Conservation (phyloP, 2,797 vertebrate genomes). For the Epinephelus coioides region DNA sequence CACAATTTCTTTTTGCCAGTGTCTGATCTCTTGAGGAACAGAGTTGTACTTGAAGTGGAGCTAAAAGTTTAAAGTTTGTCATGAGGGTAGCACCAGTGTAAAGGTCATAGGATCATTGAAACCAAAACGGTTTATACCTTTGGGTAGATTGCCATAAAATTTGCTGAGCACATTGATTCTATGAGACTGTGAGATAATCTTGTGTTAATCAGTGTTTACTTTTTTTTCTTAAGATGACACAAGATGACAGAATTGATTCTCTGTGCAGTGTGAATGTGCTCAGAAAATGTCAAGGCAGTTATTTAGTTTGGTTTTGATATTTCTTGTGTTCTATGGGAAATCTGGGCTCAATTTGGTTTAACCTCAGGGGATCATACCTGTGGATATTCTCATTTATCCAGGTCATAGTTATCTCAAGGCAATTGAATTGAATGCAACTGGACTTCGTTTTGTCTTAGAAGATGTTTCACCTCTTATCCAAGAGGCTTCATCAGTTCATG, state of each 20-base stretch:
- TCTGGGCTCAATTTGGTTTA: neutral
- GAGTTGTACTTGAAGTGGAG: neutral
- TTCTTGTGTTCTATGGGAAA: neutral
- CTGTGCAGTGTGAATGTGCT: neutral
- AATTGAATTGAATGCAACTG: too few relatives aligned
- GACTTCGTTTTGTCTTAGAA: too few relatives aligned
- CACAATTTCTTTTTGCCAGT: too few relatives aligned
- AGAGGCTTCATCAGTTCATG: too few relatives aligned
- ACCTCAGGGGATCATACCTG: neutral
- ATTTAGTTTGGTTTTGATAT: neutral
- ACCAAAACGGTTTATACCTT: neutral
- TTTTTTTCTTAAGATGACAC: neutral
- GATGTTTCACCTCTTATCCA: too few relatives aligned
- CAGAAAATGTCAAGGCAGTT: neutral
- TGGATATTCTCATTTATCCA: too few relatives aligned
- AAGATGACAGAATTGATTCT: neutral
- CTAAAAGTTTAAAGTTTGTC: neutral
- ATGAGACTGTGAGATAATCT: neutral
- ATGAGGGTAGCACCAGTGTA: neutral
- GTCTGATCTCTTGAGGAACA: neutral
- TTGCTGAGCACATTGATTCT: neutral
- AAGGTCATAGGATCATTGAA: neutral
- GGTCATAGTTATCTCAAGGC: too few relatives aligned
- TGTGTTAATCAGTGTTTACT: neutral
- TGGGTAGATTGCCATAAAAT: neutral